Evolutionary conservation across 2,888 invertebrate genomes (phyloP), one percentile per base, ranked within the genome.

Genomic region (Julus scandinavius): DNA sequence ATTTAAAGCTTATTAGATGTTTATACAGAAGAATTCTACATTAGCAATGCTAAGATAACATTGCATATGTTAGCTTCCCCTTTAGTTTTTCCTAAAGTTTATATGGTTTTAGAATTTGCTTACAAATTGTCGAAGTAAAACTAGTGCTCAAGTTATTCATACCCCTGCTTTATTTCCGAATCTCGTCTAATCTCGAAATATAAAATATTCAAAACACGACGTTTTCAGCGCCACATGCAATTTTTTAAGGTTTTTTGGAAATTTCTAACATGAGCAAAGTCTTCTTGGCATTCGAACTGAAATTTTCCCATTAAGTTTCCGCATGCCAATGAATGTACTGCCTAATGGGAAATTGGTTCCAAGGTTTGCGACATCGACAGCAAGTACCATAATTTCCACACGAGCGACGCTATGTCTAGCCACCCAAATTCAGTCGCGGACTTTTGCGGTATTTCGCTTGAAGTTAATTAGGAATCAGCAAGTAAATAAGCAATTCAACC

Each of bases 381-480:
- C 80, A 6, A 80, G 80, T 11, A 29, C 80, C 11, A 38, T 80
- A 29, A 80, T 80, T 80, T 80, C 80, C 80, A 38, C 29, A 0
- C 38, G 80, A 80, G 80, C 38, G 80, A 80, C 80, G 3, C 38
- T 2, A 80, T 13, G 80, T 80, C 80, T 80, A 29, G 80, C 80
- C 80, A 80, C 13, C 80, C 38, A 80, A 80, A 80, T 80, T 80
- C 38, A 38, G 80, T 20, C 2, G 63, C 29, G 63, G 63, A 72
- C 63, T 20, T 72, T 72, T n/a, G 63, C 20, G 63, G 63, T 72
- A 72, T 72, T 72, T 72, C 20, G 29, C 38, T 38, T 0, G 2
- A 80, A 80, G 80, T 80, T 80, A 80, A 80, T 80, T 80, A 80
- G 80, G 80, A 80, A 80, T 80, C 80, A 38, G 80, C 80, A 13